A percentile compares a stretch with the other conserved stretches of the same genome.
phyloP scores from a whole-genome alignment of 2,113 vertebrate genomes.

The Puma concolor region DNA sequence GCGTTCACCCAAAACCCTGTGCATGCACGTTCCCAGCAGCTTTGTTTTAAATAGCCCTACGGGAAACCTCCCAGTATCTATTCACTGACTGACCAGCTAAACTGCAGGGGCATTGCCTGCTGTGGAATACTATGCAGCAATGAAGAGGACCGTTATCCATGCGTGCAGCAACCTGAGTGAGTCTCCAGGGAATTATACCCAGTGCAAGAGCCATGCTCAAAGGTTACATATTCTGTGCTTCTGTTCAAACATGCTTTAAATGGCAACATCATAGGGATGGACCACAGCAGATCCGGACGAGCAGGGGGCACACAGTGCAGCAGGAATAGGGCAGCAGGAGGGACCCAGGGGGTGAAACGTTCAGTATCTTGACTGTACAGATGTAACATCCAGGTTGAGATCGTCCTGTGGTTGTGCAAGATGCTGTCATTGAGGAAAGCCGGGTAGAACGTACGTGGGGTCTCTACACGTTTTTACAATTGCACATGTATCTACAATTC shows the following conservation, averaged over 20 bases:
- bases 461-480: not conserved
- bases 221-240: not conserved
- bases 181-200: not conserved
- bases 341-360: not conserved
- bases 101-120: accelerated
- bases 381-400: not conserved
- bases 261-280: not conserved
- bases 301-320: accelerated
- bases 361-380: not conserved
- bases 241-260: not conserved
- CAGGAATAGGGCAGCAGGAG: not conserved
- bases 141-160: accelerated
- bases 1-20: not conserved
- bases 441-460: accelerated
- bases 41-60: not conserved
- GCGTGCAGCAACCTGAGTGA: accelerated
- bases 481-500: not conserved
- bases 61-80: not conserved
- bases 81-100: not conserved
- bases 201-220: not conserved
- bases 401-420: not conserved
- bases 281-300: not conserved
- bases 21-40: not conserved
- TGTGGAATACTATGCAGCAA: not conserved
- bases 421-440: not conserved